Evolutionary conservation across 2,888 invertebrate species (phyloP).

Genomic region (Disparrhopalites patrizii): DNA sequence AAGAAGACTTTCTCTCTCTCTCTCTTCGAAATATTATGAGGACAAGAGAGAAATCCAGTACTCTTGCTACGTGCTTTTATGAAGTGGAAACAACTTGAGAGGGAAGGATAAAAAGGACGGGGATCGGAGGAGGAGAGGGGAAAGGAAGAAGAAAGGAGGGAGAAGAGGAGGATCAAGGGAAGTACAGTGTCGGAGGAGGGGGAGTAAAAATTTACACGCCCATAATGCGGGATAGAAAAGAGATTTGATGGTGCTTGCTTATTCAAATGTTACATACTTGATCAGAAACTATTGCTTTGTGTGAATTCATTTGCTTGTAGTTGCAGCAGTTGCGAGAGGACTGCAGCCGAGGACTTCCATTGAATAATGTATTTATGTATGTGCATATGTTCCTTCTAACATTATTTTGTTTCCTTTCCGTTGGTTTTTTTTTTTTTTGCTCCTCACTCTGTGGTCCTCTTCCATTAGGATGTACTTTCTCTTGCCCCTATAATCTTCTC

Average conservation of each 20-base stretch:
- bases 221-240: constrained; percentile 10
- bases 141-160: neutral
- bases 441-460: no score
- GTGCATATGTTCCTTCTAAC: constrained; percentile 5
- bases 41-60: no score
- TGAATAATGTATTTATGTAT: constrained; percentile 10
- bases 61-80: no score
- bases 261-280: neutral
- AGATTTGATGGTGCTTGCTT: constrained; percentile 2
- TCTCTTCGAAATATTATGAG: no score
- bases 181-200: neutral
- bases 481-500: no score
- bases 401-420: constrained; percentile 1
- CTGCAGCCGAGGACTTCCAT: no score
- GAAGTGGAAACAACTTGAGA: no score
- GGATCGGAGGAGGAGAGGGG: no score
- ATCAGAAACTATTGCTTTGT: constrained; percentile 6
- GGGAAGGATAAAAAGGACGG: no score
- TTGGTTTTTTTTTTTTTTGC: constrained; percentile 1
- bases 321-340: no score
- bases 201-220: constrained; percentile 3
- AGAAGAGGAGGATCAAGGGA: neutral
- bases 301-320: neutral
- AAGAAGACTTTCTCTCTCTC: no score
- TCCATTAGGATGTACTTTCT: no score